Percentiles rank a stretch among this genome's conserved stretches.
Conservation (phyloP, 1,140 invertebrate genomes). For the Muscidifurax raptorellus region DNA sequence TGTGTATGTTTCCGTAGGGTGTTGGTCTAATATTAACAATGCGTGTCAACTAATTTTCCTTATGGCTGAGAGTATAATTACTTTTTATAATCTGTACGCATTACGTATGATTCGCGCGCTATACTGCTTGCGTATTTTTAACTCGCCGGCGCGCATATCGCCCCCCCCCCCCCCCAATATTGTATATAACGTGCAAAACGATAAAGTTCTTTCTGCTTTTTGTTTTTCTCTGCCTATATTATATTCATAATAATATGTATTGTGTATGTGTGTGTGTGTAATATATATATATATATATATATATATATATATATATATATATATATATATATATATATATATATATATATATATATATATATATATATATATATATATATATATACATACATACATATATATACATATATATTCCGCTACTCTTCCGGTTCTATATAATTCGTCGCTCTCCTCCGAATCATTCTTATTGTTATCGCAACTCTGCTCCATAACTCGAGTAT, state of each 20-base stretch:
- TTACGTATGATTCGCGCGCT: conserved; percentile 40
- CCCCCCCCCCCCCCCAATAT: background rate
- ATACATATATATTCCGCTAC: background rate
- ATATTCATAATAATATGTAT: conserved; percentile 14
- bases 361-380: conserved; percentile 23
- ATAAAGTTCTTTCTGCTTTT: conserved; percentile 11
- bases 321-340: background rate
- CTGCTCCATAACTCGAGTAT: background rate
- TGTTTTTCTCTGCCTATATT: background rate
- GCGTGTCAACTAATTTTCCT: conserved; percentile 28
- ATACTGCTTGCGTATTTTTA: background rate
- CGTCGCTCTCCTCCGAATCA: background rate
- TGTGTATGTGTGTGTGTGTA: no score
- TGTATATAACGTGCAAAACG: conserved; percentile 46
- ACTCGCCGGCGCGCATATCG: background rate
- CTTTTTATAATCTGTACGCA: conserved; percentile 13
- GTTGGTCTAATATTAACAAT: conserved; percentile 12
- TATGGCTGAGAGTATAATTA: background rate
- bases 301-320: background rate
- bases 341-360: conserved; percentile 7
- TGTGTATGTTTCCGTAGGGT: no score
- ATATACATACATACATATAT: background rate
- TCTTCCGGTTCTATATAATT: background rate
- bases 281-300: conserved; percentile 29
- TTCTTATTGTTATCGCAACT: background rate